A percentile compares a stretch with the other conserved stretches of the same genome.
Evolutionary conservation across 1,140 invertebrate genomes (phyloP).

Genomic region (Solenopsis invicta): DNA sequence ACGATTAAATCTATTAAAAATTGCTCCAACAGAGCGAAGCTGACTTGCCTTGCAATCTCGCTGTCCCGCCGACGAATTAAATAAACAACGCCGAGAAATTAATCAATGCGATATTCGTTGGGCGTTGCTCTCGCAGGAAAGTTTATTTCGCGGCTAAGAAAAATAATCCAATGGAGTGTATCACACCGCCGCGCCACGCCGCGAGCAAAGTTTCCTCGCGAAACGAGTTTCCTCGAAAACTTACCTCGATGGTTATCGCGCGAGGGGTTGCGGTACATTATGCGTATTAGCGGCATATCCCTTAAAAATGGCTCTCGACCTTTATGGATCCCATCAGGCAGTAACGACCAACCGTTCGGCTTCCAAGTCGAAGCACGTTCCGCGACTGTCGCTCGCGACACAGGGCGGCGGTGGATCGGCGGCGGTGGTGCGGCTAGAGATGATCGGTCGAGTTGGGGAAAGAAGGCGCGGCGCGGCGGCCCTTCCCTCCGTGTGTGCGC

Average conservation of each 20-base stretch:
- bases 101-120: slow-evolving; percentile 1
- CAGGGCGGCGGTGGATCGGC: slow-evolving; percentile 38
- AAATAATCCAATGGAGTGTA: slow-evolving; percentile 18
- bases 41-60: neutral
- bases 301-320: slow-evolving; percentile 40
- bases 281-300: slow-evolving; percentile 47
- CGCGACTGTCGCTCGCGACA: slow-evolving; percentile 66
- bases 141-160: slow-evolving; percentile 4
- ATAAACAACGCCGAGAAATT: neutral
- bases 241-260: slow-evolving; percentile 37
- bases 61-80: neutral
- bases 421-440: neutral
- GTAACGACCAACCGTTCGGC: slow-evolving; percentile 47
- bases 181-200: neutral
- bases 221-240: slow-evolving; percentile 35
- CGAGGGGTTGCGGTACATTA: neutral
- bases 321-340: slow-evolving; percentile 61
- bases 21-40: neutral
- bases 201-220: neutral
- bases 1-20: neutral
- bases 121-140: neutral
- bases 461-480: neutral
- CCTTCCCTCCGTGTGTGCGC: slow-evolving; percentile 12
- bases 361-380: slow-evolving; percentile 66
- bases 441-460: slow-evolving; percentile 34